Percentiles rank a stretch among this genome's conserved stretches.
phyloP scores from a whole-genome alignment of 2,797 vertebrate genomes.

The Schizopygopsis malacanthus region DNA sequence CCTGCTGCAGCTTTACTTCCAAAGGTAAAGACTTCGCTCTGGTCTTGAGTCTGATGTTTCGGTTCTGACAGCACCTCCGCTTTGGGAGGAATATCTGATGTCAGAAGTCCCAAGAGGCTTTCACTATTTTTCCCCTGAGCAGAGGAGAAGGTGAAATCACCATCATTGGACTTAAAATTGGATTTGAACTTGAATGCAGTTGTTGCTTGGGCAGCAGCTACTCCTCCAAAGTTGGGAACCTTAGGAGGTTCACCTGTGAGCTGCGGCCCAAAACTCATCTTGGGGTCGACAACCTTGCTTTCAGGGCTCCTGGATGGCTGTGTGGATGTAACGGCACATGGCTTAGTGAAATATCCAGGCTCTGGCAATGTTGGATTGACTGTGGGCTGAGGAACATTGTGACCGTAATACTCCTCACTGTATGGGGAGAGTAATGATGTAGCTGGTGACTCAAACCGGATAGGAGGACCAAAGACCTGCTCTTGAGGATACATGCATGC shows the following conservation, averaged over 20 bases:
- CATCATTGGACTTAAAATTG: slow-evolving; percentile 97
- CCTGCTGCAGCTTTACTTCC: slow-evolving; percentile 78
- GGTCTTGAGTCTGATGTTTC: slow-evolving; percentile 73
- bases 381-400: slow-evolving; percentile 83
- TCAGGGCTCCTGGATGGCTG: slow-evolving; percentile 84
- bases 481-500: slow-evolving; percentile 94
- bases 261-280: slow-evolving; percentile 85
- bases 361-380: slow-evolving; percentile 93
- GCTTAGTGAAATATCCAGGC: slow-evolving; percentile 97
- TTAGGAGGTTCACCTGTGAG: slow-evolving; percentile 82
- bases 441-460: slow-evolving; percentile 92
- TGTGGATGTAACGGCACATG: slow-evolving; percentile 75
- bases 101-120: slow-evolving; percentile 91
- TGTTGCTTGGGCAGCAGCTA: slow-evolving; percentile 71
- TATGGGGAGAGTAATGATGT: slow-evolving; percentile 90
- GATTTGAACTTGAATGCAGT: slow-evolving; percentile 95
- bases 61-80: slow-evolving; percentile 76
- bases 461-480: slow-evolving; percentile 84
- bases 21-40: slow-evolving; percentile 84
- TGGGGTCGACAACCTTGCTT: slow-evolving; percentile 85
- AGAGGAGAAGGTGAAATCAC: slow-evolving; percentile 93
- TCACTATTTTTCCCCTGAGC: slow-evolving; percentile 85
- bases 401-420: slow-evolving; percentile 90
- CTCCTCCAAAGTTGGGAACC: slow-evolving; percentile 77
- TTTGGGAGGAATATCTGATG: slow-evolving; percentile 87